These are phyloP conservation scores for Mustelus asterias DNA, from an alignment of 2,113 vertebrate species.

Conservation along the genomic window DNA sequence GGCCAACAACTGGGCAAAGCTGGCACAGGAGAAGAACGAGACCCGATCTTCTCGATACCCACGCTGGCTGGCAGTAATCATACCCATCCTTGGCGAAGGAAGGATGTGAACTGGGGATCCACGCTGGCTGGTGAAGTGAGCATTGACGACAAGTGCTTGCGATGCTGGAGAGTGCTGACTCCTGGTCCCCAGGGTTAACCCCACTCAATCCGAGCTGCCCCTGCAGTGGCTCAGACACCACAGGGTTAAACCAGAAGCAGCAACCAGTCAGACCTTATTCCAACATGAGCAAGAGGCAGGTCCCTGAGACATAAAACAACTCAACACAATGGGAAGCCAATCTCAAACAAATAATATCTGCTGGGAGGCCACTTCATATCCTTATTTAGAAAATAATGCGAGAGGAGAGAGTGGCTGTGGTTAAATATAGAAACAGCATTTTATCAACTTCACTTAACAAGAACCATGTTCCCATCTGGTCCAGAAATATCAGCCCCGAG, in stretches of 20 bases:
- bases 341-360: not conserved
- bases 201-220: not conserved
- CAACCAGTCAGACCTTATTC: not conserved
- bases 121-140: no score
- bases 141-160: no score
- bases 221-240: not conserved
- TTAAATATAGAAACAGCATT: not conserved
- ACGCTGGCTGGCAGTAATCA: not conserved
- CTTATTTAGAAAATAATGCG: not conserved
- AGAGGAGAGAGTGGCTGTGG: not conserved
- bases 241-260: not conserved
- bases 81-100: accelerated
- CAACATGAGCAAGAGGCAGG: not conserved
- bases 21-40: not conserved
- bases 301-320: not conserved
- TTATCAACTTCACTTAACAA: not conserved
- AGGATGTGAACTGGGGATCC: no score
- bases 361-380: not conserved
- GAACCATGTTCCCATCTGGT: not conserved
- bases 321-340: not conserved
- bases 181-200: no score
- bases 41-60: not conserved
- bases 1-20: not conserved
- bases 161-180: no score
- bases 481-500: not conserved